Percentiles rank a stretch among this genome's conserved stretches.
These are phyloP conservation scores for Dicrurus megarhynchus DNA, from an alignment of 2,113 vertebrate species.

Conservation along the genomic window DNA sequence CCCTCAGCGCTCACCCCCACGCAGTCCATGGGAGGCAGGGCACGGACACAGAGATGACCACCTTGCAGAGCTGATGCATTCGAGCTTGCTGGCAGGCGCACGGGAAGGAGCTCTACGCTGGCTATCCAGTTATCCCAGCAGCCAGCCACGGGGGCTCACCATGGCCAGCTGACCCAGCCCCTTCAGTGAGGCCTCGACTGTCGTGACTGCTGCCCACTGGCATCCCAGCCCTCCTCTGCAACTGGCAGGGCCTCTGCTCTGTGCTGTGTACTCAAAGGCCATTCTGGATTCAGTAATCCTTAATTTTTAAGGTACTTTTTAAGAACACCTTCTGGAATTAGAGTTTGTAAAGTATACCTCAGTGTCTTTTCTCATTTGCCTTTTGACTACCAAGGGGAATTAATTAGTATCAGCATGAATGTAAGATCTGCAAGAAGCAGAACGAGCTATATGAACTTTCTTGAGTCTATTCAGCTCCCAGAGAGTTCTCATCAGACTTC, in stretches of 20 bases:
- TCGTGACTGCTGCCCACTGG: accelerated
- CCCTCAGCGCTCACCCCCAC: accelerated
- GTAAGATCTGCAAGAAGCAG: background rate
- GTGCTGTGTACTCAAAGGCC: background rate
- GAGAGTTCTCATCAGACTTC: background rate
- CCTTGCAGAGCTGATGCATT: no score
- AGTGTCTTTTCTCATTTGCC: background rate
- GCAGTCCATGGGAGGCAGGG: accelerated
- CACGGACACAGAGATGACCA: no score
- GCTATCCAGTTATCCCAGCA: accelerated
- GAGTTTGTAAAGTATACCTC: background rate
- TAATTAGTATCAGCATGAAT: background rate
- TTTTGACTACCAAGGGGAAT: background rate
- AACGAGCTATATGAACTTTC: background rate
- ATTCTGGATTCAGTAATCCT: background rate
- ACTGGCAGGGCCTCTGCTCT: background rate
- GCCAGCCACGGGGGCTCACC: background rate
- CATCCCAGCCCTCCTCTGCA: background rate
- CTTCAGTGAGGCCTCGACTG: background rate
- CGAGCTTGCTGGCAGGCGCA: accelerated
- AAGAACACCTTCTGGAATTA: background rate
- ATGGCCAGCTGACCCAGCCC: background rate
- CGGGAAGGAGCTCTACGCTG: accelerated
- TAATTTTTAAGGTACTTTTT: background rate
- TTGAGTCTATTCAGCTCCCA: background rate